Conservation (phyloP, 2,113 vertebrate species). For the Illadopsis cleaveri region DNA sequence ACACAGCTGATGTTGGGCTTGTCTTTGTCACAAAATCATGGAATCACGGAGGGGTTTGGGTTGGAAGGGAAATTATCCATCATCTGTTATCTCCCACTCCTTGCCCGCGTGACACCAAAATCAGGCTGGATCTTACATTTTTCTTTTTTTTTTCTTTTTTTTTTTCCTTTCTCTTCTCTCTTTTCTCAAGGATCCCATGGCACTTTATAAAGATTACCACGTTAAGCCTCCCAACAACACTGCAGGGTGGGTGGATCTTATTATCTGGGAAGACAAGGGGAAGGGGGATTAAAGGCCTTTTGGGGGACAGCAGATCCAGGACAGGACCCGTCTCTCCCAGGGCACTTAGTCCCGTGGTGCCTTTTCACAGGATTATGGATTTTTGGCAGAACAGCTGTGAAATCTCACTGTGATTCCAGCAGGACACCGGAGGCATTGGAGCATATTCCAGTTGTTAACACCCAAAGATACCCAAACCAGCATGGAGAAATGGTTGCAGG, state of each 20-base stretch:
- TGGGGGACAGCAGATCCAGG: background rate
- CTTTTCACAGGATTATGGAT: background rate
- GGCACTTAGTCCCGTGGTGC: background rate
- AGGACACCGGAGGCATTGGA: accelerated
- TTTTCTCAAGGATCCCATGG: background rate
- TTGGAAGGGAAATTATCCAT: accelerated
- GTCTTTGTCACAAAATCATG: background rate
- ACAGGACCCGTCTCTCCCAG: background rate
- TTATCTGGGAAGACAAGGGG: background rate
- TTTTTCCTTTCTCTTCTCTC: background rate
- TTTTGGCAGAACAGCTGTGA: constrained; percentile 33
- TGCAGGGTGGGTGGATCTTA: background rate
- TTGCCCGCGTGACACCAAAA: background rate
- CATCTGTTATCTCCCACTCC: background rate
- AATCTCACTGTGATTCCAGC: background rate
- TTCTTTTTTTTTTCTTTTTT: background rate
- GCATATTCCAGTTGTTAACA: background rate
- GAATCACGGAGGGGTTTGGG: background rate
- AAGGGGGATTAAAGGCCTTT: background rate
- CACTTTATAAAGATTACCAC: background rate
- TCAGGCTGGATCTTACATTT: background rate
- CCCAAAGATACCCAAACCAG: background rate
- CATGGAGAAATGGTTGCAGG: accelerated
- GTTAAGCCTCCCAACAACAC: background rate
- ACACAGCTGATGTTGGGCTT: background rate